Conservation (phyloP, 2,888 invertebrate species). For the Myopa tessellatipennis region DNA sequence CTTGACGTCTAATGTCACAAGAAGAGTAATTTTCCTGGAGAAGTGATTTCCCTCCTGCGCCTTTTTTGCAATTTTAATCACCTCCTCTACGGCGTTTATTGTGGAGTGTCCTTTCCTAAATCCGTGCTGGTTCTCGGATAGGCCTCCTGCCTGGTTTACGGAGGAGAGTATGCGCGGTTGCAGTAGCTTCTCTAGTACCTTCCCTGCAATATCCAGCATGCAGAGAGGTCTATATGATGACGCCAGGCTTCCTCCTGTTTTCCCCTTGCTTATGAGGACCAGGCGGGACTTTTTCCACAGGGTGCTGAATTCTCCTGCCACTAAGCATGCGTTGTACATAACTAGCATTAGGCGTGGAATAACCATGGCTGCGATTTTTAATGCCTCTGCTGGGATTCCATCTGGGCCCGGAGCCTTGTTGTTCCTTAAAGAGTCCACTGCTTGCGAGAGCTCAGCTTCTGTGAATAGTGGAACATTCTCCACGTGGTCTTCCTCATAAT, state of each 20-base stretch:
- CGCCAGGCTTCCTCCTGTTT: background rate
- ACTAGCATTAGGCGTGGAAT: background rate
- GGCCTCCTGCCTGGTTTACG: background rate
- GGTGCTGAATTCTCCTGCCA: background rate
- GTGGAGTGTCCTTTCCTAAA: no score
- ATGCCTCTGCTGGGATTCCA: background rate
- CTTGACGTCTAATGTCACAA: no score
- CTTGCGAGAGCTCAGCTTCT: background rate
- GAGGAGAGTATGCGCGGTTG: background rate
- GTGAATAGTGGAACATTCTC: background rate
- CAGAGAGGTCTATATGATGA: background rate
- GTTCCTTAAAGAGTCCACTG: background rate
- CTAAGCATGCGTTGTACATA: background rate
- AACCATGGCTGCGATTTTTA: background rate
- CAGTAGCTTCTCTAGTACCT: background rate
- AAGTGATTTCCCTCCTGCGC: no score
- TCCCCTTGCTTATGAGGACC: background rate
- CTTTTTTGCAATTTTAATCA: no score
- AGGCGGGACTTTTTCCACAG: background rate
- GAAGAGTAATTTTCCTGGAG: no score
- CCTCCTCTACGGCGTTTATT: no score
- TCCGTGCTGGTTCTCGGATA: background rate
- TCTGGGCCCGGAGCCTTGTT: background rate
- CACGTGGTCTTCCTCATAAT: background rate
- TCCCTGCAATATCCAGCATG: constrained; percentile 3